Evolutionary conservation across 2,888 invertebrate genomes (phyloP).

Genomic region (Drosophila barbarae): DNA sequence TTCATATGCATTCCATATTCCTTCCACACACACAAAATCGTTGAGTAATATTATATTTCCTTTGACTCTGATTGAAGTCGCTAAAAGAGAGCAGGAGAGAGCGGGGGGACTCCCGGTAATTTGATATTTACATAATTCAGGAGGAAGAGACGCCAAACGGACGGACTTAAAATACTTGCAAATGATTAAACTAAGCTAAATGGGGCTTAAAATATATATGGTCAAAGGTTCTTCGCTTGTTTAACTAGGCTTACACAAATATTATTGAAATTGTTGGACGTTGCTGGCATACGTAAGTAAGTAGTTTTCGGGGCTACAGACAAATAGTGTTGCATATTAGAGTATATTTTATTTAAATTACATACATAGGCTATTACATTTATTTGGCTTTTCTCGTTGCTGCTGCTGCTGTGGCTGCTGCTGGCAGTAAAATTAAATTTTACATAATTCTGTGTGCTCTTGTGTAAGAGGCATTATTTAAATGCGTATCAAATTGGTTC

Average conservation of each 20-base stretch:
- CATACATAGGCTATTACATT: conserved; percentile 56
- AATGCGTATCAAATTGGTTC: conserved; percentile 75
- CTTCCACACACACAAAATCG: conserved; percentile 40
- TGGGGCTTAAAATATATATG: conserved; percentile 58
- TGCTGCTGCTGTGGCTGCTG: conserved; percentile 12
- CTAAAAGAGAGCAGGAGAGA: conserved; percentile 1
- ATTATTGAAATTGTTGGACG: conserved; percentile 73
- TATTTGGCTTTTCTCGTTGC: conserved; percentile 66
- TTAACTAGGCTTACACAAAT: conserved; percentile 62
- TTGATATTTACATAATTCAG: conserved; percentile 29
- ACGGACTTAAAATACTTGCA: conserved; percentile 56
- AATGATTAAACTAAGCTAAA: conserved; percentile 65
- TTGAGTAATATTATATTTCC: conserved; percentile 21
- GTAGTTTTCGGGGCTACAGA: conserved; percentile 57
- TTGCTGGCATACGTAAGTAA: conserved; percentile 75
- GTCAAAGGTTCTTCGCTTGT: conserved; percentile 28
- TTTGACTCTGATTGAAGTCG: conserved; percentile 30
- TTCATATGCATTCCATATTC: conserved; percentile 41
- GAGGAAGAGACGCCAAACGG: conserved; percentile 6
- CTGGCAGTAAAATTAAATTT: conserved; percentile 67
- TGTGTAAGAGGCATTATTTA: conserved; percentile 62
- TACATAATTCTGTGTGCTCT: conserved; percentile 59
- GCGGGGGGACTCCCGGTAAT: neutral
- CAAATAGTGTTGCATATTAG: conserved; percentile 26
- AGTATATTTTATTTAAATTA: conserved; percentile 36